These are phyloP conservation scores for Chrysaora quinquecirrha DNA, from an alignment of 30 jellyfish, hydroid and myxozoan genomes.

Conservation along the genomic window DNA sequence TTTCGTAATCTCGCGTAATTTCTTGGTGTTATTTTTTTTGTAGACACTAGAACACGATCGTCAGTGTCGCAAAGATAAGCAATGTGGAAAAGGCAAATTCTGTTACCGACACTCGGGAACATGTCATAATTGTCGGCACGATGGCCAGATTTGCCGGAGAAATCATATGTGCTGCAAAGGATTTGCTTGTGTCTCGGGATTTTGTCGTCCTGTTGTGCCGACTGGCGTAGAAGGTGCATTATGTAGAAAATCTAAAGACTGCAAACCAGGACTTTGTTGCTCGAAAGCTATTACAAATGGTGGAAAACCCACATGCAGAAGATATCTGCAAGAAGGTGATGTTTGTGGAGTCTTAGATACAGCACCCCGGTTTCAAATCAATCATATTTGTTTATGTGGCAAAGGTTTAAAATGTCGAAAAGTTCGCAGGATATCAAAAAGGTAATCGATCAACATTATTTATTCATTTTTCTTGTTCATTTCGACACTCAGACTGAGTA, in stretches of 20 bases:
- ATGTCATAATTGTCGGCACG: slow-evolving; percentile 84
- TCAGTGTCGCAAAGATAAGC: slow-evolving; percentile 90
- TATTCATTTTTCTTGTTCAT: neutral
- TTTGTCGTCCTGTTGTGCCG: slow-evolving; percentile 62
- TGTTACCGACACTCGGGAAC: slow-evolving; percentile 74
- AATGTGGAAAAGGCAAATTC: slow-evolving; percentile 76
- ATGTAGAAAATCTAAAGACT: slow-evolving; percentile 85
- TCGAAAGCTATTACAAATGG: slow-evolving; percentile 41
- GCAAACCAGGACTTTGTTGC: slow-evolving; percentile 93
- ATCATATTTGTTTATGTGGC: slow-evolving; percentile 80
- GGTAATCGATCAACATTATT: neutral
- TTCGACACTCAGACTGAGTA: neutral
- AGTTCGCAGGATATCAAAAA: slow-evolving; percentile 52
- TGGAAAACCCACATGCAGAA: slow-evolving; percentile 80
- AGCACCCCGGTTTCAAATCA: slow-evolving; percentile 28
- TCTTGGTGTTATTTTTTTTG: too few relatives aligned
- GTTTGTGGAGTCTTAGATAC: slow-evolving; percentile 66
- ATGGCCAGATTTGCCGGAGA: slow-evolving; percentile 85
- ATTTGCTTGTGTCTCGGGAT: slow-evolving; percentile 85
- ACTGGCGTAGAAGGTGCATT: slow-evolving; percentile 70
- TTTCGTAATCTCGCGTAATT: too few relatives aligned
- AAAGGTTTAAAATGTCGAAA: slow-evolving; percentile 81
- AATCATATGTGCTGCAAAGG: slow-evolving; percentile 97
- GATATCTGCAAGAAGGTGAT: slow-evolving; percentile 77
- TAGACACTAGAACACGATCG: too few relatives aligned